phyloP scores from a whole-genome alignment of 2,113 vertebrate species.

The Sinocyclocheilus anshuiensis region DNA sequence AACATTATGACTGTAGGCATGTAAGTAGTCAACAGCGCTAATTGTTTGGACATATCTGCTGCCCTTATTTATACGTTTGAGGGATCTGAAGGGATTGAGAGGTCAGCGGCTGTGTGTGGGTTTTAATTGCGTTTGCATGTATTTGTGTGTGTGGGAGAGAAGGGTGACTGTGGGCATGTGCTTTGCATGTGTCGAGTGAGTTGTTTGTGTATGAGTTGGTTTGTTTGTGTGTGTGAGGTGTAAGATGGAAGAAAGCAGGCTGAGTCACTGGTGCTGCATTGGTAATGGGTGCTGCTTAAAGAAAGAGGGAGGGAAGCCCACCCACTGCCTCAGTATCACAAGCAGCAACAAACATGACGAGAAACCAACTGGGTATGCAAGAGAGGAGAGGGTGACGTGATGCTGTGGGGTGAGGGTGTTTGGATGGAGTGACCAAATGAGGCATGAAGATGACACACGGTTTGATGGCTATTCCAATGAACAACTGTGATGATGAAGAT shows the following conservation, averaged over 20 bases:
- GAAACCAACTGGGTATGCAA: conserved; percentile 16
- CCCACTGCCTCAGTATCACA: conserved; percentile 28
- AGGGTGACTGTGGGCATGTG: conserved; percentile 25
- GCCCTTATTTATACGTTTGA: conserved; percentile 22
- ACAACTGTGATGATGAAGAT: conserved; percentile 43
- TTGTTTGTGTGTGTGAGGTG: conserved; percentile 36
- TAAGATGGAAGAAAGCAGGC: conserved; percentile 19
- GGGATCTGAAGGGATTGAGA: conserved; percentile 24
- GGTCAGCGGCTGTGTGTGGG: conserved; percentile 28
- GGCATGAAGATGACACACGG: conserved; percentile 29
- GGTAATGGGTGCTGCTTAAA: conserved; percentile 26
- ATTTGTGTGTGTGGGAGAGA: conserved; percentile 45
- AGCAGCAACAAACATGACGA: conserved; percentile 7
- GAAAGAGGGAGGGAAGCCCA: conserved; percentile 36
- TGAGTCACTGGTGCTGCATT: conserved; percentile 53
- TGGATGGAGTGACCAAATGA: conserved; percentile 36
- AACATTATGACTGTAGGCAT: conserved; percentile 39
- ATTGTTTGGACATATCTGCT: conserved; percentile 24
- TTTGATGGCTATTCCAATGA: conserved; percentile 22
- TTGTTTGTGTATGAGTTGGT: conserved; percentile 20
- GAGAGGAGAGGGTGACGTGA: conserved; percentile 29
- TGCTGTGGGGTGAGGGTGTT: not conserved
- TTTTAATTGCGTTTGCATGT: conserved; percentile 41
- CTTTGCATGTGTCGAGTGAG: conserved; percentile 42
- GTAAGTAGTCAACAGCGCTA: conserved; percentile 20